Base-by-base conservation (phyloP, 2,888 invertebrate species). In the Brachylomia viminalis region DNA sequence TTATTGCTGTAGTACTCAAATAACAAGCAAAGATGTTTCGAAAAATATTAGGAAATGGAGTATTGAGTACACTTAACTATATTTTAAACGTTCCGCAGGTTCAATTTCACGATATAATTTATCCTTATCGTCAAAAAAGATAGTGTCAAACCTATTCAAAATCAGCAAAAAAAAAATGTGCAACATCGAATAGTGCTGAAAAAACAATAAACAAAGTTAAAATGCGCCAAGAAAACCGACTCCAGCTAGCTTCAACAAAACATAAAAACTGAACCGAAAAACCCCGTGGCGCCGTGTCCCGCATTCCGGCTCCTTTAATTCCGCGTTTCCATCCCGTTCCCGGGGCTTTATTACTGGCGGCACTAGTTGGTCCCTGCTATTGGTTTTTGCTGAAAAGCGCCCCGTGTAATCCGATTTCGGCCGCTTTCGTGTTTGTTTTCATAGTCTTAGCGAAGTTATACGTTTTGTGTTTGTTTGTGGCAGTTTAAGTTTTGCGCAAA, bases 391-490 rank as follows among this genome's bases (percentile, higher is more conserved):
- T 86, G 84, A 86, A 90, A 90, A 86, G 88, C 88, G 79, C 80
- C 86, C 88, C 83, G 86, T 87, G 89, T 92, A 92, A 92, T 91
- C 91, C 89, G 90, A 91, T 91, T 92, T 89, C 74, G 82, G 83
- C 86, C 79, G 87, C 87, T 87, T 86, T 87, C 86, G 85, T 88
- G 90, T 91, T 91, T 89, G 89, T 91, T 89, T 89, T 88, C 87
- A 87, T 90, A 89, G 87, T 88, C 88, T 88, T 85, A 87, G 82
- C 77, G 79, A 90, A 91, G 85, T 89, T 91, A 87, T 88, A 90
- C 85, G 86, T 86, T 90, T 86, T 84, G 82, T 72, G 81, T 80
- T 86, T 83, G 83, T 90, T 82, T 84, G 87, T 78, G 79, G 82
- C 79, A 82, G 86, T 86, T 83, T 78, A 85, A 87, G 84, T 88